Conservation (phyloP, 1,140 invertebrate genomes). For the Aphelinus certus region DNA sequence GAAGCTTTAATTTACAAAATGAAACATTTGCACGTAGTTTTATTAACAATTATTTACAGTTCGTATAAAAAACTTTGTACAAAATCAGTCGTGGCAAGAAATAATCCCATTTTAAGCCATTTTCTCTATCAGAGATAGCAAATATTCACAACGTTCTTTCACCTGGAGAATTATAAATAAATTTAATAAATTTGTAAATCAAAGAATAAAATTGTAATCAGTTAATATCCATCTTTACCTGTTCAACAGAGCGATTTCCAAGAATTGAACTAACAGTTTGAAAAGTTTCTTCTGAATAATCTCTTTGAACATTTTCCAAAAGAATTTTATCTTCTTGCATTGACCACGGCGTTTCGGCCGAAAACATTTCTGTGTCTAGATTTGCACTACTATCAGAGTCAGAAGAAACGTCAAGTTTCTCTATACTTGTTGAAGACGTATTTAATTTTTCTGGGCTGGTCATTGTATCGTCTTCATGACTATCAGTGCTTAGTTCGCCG, state of each 20-base stretch:
- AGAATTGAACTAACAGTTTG: constrained; percentile 52
- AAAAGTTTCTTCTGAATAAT: constrained; percentile 60
- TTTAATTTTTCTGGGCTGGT: constrained; percentile 27
- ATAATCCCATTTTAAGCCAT: constrained; percentile 47
- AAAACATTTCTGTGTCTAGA: constrained; percentile 35
- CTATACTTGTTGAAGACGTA: constrained; percentile 32
- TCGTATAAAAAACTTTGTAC: constrained; percentile 29
- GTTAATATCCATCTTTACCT: constrained; percentile 45
- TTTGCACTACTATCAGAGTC: constrained; percentile 43
- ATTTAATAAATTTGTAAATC: constrained; percentile 20
- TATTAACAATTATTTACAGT: constrained; percentile 26
- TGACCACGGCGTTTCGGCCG: constrained; percentile 54
- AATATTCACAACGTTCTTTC: constrained; percentile 53
- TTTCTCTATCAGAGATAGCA: constrained; percentile 57
- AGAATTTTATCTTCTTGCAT: constrained; percentile 61
- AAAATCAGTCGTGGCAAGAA: constrained; percentile 6
- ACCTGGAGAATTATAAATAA: constrained; percentile 47
- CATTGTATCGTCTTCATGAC: constrained; percentile 30
- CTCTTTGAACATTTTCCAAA: constrained; percentile 59
- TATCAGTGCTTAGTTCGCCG: constrained; percentile 32
- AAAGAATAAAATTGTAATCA: background rate
- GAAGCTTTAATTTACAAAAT: constrained; percentile 3
- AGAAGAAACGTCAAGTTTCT: constrained; percentile 46
- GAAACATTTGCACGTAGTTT: constrained; percentile 14
- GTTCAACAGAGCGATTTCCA: constrained; percentile 52